Evolutionary conservation across 2,113 vertebrate genomes (phyloP).

Genomic region (Peromyscus polionotus): DNA sequence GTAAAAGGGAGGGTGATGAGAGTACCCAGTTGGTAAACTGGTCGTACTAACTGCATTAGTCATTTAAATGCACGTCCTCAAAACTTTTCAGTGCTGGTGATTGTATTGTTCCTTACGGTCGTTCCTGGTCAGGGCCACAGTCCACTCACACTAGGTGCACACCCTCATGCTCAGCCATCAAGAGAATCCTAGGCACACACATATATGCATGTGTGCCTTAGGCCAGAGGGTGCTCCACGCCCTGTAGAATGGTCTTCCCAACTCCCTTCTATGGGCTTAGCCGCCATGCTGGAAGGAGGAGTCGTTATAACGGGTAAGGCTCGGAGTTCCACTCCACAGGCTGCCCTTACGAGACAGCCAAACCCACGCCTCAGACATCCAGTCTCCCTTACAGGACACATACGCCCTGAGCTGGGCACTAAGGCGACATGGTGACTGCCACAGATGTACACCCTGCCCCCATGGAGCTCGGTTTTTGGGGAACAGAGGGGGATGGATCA

Average conservation of each 20-base stretch:
- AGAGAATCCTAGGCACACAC: not conserved
- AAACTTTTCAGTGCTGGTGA: not conserved
- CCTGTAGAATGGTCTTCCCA: not conserved
- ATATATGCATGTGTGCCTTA: not conserved
- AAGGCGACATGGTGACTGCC: not conserved
- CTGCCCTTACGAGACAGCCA: not conserved
- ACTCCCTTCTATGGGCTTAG: not conserved
- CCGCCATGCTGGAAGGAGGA: not conserved
- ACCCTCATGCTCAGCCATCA: not conserved
- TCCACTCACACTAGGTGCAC: not conserved
- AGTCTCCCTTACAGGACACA: not conserved
- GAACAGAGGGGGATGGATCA: not conserved
- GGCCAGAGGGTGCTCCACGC: not conserved
- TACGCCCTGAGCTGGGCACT: not conserved
- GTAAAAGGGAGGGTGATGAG: not conserved
- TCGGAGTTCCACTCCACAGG: not conserved
- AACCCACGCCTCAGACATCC: not conserved
- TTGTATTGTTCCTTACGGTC: not conserved
- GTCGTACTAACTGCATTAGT: not conserved
- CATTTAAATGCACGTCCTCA: not conserved
- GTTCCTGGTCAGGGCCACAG: not conserved
- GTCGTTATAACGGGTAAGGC: not conserved
- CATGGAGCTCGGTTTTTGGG: not conserved
- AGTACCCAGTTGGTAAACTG: not conserved
- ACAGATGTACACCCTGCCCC: not conserved